These are phyloP conservation scores for Drosophila pallidifrons DNA, from an alignment of 1,140 invertebrate genomes.

Conservation along the genomic window DNA sequence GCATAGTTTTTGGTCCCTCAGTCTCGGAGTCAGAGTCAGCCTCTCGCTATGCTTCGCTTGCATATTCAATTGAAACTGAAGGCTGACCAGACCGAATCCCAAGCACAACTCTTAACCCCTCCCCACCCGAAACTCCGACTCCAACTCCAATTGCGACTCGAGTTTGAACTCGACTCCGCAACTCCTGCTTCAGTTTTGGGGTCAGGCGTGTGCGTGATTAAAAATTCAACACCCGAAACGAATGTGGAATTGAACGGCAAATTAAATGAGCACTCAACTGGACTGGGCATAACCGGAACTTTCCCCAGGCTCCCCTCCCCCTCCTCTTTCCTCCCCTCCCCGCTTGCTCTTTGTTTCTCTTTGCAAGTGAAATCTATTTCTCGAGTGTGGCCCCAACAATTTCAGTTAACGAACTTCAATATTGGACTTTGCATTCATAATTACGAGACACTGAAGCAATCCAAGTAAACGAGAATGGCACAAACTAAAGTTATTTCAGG, in stretches of 20 bases:
- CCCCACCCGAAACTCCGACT: background rate
- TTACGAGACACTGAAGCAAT: conserved; percentile 7
- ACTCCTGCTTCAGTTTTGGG: conserved; percentile 34
- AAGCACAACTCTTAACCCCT: background rate
- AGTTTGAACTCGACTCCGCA: background rate
- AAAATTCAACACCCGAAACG: conserved; percentile 82
- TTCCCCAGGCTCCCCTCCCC: background rate
- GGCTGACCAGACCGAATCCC: conserved; percentile 15
- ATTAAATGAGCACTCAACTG: conserved; percentile 66
- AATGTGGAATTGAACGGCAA: conserved; percentile 79
- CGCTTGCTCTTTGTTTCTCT: background rate
- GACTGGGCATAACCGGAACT: conserved; percentile 20
- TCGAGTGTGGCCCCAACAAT: conserved; percentile 6
- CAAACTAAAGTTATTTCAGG: background rate
- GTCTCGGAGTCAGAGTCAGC: conserved; percentile 16
- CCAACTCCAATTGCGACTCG: background rate
- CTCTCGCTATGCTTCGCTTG: conserved; percentile 55
- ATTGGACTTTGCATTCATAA: conserved; percentile 37
- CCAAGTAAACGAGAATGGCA: background rate
- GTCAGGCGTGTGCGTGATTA: conserved; percentile 72
- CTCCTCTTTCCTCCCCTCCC: background rate
- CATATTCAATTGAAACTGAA: conserved; percentile 62
- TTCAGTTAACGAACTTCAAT: conserved; percentile 31
- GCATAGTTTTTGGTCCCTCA: conserved; percentile 57
- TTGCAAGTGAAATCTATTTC: conserved; percentile 21